Evolutionary conservation across 2,113 vertebrate genomes (phyloP).

Genomic region (Hystrix cristata): DNA sequence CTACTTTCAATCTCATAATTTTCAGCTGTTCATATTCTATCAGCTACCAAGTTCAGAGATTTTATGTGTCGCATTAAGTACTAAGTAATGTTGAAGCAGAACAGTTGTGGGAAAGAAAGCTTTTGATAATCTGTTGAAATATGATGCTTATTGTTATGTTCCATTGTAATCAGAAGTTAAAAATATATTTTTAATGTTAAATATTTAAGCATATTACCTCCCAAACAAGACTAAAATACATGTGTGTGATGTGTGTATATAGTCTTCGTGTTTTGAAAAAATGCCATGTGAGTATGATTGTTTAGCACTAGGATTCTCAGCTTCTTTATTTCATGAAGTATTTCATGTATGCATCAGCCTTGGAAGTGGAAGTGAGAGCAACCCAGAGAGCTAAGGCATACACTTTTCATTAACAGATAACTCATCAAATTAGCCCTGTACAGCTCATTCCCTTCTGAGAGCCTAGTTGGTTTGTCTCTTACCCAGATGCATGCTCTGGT

Average conservation of each 20-base stretch:
- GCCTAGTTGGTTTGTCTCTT: neutral
- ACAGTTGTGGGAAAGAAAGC: neutral
- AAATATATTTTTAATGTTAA: neutral
- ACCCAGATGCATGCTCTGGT: neutral
- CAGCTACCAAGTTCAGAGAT: neutral
- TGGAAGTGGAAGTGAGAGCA: neutral
- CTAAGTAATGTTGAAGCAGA: neutral
- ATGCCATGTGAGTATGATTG: neutral
- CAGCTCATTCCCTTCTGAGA: neutral
- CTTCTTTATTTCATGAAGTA: neutral
- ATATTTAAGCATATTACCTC: neutral
- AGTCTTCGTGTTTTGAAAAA: neutral
- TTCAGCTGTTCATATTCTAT: neutral
- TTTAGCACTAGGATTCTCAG: neutral
- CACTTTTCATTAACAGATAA: neutral
- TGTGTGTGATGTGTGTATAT: too few species aligned
- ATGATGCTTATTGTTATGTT: neutral
- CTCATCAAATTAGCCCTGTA: neutral
- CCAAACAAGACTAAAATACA: neutral
- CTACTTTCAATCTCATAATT: neutral
- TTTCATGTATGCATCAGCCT: neutral
- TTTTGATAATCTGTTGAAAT: neutral
- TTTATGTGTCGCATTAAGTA: neutral
- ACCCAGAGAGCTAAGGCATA: neutral
- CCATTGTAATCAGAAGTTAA: neutral